Conservation (phyloP, 2,888 invertebrate genomes). For the Frankliniella fusca region DNA sequence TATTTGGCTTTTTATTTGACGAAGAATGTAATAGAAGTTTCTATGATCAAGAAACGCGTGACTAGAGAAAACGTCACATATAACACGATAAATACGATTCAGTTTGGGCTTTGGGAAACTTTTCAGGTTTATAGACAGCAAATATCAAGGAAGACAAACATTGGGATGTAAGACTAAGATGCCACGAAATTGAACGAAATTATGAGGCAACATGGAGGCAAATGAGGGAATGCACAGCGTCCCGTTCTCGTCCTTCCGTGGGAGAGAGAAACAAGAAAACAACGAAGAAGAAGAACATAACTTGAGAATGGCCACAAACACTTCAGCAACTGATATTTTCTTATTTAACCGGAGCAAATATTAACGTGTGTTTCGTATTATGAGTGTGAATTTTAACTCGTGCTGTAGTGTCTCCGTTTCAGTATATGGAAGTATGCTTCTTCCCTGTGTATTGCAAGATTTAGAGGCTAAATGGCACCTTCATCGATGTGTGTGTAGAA, state of each 20-base stretch:
- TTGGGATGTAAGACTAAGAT: no score
- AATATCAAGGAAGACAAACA: no score
- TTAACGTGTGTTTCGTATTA: background rate
- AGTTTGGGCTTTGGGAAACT: no score
- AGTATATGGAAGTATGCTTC: background rate
- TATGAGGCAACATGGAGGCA: no score
- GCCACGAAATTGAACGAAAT: no score
- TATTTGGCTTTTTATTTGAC: background rate
- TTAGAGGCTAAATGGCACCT: background rate
- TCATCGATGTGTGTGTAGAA: background rate
- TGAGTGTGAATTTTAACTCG: background rate
- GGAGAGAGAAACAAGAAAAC: background rate
- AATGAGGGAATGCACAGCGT: no score
- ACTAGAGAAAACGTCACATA: background rate
- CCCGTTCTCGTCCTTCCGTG: background rate
- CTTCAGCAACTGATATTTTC: background rate
- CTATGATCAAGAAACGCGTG: background rate
- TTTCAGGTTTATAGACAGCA: no score
- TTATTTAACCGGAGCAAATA: background rate
- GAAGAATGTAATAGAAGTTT: background rate
- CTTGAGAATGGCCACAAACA: conserved; percentile 20
- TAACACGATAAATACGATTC: background rate
- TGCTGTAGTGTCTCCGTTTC: background rate
- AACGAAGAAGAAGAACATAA: background rate
- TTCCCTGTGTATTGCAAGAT: background rate